Evolutionary conservation across 2,888 invertebrate species (phyloP).

Genomic region (Pogonocherus hispidulus): DNA sequence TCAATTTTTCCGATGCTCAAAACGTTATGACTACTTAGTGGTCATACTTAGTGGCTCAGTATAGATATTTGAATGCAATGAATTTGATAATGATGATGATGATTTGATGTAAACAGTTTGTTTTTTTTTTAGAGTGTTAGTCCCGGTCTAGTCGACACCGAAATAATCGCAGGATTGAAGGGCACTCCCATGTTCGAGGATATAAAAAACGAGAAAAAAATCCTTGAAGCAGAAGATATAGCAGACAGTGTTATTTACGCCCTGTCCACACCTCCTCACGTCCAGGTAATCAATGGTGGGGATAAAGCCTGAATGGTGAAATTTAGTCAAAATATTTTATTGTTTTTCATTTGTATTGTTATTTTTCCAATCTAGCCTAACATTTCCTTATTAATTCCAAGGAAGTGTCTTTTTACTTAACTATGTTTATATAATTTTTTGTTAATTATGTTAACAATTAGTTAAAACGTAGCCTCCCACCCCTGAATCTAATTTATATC

Average conservation of each 20-base stretch:
- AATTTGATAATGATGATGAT: neutral
- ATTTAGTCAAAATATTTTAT: neutral
- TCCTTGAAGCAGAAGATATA: constrained; percentile 16
- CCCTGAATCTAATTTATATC: no score
- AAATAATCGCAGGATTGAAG: neutral
- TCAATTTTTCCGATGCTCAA: no score
- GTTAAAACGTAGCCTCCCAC: no score
- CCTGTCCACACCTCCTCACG: constrained; percentile 35
- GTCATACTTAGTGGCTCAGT: no score
- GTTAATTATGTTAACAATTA: no score
- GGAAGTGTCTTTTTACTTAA: no score
- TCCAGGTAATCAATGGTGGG: constrained; percentile 30
- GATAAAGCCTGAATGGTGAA: no score
- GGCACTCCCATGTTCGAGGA: neutral
- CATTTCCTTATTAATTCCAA: no score
- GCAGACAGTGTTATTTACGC: constrained; percentile 27
- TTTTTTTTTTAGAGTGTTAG: constrained; percentile 32
- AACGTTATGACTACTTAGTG: no score
- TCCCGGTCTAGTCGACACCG: constrained; percentile 29
- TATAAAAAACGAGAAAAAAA: neutral
- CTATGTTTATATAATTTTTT: no score
- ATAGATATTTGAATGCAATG: neutral
- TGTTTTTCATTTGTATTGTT: neutral
- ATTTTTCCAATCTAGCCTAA: no score
- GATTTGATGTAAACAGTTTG: neutral